Evolutionary conservation across 2,888 invertebrate species (phyloP).

Genomic region (Iphiclides podalirius): DNA sequence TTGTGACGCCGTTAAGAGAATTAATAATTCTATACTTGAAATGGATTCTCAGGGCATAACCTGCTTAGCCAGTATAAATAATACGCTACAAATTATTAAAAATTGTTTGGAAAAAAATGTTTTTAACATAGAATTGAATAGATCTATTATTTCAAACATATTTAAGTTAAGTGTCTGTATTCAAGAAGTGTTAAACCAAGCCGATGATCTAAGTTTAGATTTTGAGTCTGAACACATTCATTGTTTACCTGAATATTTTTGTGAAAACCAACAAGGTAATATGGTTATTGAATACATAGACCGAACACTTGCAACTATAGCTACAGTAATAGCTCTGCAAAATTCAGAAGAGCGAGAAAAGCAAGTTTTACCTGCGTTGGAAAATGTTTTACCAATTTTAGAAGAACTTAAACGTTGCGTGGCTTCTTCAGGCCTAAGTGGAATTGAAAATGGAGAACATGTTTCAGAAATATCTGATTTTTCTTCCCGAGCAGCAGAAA

Average conservation of each 20-base stretch:
- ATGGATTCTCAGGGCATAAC: conserved; percentile 48
- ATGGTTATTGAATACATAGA: conserved; percentile 57
- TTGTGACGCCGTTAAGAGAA: conserved; percentile 59
- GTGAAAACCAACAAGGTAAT: conserved; percentile 43
- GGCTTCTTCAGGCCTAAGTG: conserved; percentile 37
- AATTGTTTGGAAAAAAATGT: conserved; percentile 49
- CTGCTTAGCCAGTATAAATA: conserved; percentile 55
- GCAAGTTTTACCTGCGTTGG: conserved; percentile 41
- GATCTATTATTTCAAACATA: conserved; percentile 50
- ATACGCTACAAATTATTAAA: conserved; percentile 57
- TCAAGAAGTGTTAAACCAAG: conserved; percentile 55
- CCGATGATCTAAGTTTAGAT: conserved; percentile 50
- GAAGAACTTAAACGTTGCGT: conserved; percentile 60
- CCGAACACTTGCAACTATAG: conserved; percentile 55
- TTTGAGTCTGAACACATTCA: conserved; percentile 53
- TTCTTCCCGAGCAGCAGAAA: conserved; percentile 49
- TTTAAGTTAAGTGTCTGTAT: conserved; percentile 49
- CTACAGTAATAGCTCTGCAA: conserved; percentile 40
- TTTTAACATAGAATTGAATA: conserved; percentile 58
- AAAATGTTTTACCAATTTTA: conserved; percentile 57
- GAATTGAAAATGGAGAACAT: conserved; percentile 41
- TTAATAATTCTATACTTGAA: conserved; percentile 54
- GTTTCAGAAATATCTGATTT: conserved; percentile 57
- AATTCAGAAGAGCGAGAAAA: conserved; percentile 42
- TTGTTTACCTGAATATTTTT: conserved; percentile 36